Evolutionary conservation across 1,140 invertebrate genomes (phyloP).

Genomic region (Drosophila kanapiae): DNA sequence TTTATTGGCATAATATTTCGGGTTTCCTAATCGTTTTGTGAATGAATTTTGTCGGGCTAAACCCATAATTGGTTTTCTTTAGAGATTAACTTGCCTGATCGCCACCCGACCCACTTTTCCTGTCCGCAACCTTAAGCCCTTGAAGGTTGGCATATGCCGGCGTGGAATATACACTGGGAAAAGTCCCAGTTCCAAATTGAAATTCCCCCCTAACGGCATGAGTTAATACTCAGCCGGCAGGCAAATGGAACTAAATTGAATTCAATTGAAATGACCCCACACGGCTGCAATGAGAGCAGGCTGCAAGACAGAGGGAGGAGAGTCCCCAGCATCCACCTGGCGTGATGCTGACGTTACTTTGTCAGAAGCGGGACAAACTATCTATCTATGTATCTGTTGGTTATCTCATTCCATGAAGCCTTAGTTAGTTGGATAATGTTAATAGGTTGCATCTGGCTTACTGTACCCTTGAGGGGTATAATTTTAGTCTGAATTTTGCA

Average conservation of each 20-base stretch:
- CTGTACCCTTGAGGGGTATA: too few species aligned
- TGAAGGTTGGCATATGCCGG: constrained; percentile 39
- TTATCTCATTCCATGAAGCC: constrained; percentile 10
- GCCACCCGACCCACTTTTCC: constrained; percentile 16
- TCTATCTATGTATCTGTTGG: background rate
- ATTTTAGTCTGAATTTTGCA: too few species aligned
- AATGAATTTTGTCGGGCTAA: constrained; percentile 36
- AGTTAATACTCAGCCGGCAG: constrained; percentile 29
- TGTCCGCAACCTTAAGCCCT: constrained; percentile 17
- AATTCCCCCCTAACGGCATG: constrained; percentile 20
- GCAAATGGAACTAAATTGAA: constrained; percentile 80
- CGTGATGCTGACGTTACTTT: constrained; percentile 11
- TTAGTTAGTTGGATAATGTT: background rate
- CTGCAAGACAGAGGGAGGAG: constrained; percentile 1
- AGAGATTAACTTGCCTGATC: constrained; percentile 42
- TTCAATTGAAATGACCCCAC: constrained; percentile 84
- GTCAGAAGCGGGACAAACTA: constrained; percentile 5
- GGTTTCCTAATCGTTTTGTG: constrained; percentile 48
- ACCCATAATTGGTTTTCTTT: constrained; percentile 30
- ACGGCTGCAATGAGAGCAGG: constrained; percentile 35
- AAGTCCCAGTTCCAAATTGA: constrained; percentile 19
- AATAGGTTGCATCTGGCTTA: background rate
- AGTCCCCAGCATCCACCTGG: constrained; percentile 38
- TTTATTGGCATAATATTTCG: constrained; percentile 50
- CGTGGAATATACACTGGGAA: constrained; percentile 25